phyloP scores from a whole-genome alignment of 2,888 invertebrate species.

The Lepidocyrtoides sp. region DNA sequence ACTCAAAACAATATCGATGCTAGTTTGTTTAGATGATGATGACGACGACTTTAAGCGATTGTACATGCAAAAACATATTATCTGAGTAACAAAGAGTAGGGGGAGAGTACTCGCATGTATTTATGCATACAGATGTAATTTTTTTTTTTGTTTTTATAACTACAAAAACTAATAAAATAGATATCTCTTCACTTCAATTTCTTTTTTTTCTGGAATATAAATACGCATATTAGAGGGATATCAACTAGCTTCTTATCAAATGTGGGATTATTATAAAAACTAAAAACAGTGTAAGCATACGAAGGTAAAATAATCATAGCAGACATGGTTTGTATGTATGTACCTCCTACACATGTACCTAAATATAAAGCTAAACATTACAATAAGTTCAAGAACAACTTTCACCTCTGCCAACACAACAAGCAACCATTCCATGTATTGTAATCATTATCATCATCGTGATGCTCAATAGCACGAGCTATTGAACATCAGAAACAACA shows the following conservation, averaged over 20 bases:
- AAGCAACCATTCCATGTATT: neutral
- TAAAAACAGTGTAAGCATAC: neutral
- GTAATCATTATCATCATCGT: neutral
- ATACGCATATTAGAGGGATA: neutral
- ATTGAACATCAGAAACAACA: neutral
- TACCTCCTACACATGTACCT: neutral
- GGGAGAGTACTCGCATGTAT: no score
- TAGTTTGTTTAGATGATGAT: no score
- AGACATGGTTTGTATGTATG: no score
- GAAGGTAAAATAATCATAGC: no score
- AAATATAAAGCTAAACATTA: conserved; percentile 59
- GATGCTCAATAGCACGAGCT: no score
- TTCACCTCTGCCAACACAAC: conserved; percentile 47
- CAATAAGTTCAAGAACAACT: conserved; percentile 77
- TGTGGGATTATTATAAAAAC: neutral
- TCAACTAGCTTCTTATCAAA: neutral
- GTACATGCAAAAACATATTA: no score
- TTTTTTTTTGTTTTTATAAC: no score
- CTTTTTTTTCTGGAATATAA: neutral
- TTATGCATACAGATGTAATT: no score
- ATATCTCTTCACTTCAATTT: conserved; percentile 26
- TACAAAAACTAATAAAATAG: no score
- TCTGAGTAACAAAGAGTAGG: no score
- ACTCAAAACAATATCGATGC: no score
- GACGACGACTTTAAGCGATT: no score